Percentiles rank a stretch among this genome's conserved stretches.
These are phyloP conservation scores for Eupithecia abbreviata DNA, from an alignment of 2,888 invertebrate species.

Conservation along the genomic window DNA sequence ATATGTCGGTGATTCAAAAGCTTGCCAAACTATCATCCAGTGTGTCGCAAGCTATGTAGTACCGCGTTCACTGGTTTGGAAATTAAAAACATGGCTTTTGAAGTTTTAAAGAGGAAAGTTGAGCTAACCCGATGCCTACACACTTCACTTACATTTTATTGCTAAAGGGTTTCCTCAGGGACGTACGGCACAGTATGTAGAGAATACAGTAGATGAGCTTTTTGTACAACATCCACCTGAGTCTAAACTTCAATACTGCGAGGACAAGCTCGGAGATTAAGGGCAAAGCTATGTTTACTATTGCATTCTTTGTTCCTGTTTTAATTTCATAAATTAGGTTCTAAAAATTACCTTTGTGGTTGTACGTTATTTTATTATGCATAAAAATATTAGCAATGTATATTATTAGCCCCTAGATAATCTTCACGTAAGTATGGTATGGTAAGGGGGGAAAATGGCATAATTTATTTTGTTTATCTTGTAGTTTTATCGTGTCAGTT, in stretches of 20 bases:
- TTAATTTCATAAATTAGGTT: too few relatives aligned
- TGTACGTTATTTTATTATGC: too few relatives aligned
- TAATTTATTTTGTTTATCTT: too few relatives aligned
- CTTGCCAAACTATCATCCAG: constrained; percentile 26
- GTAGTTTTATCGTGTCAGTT: too few relatives aligned
- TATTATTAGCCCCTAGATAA: too few relatives aligned
- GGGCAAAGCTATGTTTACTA: too few relatives aligned
- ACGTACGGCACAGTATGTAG: constrained; percentile 15
- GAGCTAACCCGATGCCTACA: constrained; percentile 52
- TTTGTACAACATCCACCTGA: not conserved
- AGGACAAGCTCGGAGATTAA: too few relatives aligned
- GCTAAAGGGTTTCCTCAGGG: constrained; percentile 35
- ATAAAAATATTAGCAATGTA: too few relatives aligned
- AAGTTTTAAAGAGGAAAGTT: constrained; percentile 73
- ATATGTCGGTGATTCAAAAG: not conserved
- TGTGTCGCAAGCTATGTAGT: constrained; percentile 60
- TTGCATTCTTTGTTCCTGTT: too few relatives aligned
- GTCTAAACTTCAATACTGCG: not conserved
- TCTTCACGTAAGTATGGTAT: too few relatives aligned
- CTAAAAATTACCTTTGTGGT: too few relatives aligned
- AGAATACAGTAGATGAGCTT: not conserved
- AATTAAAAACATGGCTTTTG: constrained; percentile 76
- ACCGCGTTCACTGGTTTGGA: constrained; percentile 71
- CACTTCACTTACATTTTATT: constrained; percentile 54
- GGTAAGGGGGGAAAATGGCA: too few relatives aligned